Conservation (phyloP, 2,888 invertebrate species). For the Drosophila antonietae region DNA sequence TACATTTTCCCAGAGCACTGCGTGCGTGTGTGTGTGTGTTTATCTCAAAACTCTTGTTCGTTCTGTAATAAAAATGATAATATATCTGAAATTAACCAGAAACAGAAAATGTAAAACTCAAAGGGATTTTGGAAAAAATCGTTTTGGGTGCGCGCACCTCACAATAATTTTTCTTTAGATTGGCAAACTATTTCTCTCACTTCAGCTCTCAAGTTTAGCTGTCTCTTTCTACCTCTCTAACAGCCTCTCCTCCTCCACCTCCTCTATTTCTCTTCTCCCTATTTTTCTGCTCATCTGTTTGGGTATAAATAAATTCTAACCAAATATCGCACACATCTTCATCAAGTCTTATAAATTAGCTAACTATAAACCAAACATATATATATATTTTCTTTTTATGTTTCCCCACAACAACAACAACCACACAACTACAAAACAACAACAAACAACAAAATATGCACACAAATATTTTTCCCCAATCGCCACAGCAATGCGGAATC, state of each 20-base stretch:
- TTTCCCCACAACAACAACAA: slow-evolving; percentile 47
- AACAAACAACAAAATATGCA: slow-evolving; percentile 38
- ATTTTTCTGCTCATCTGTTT: slow-evolving; percentile 11
- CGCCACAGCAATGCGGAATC: slow-evolving; percentile 64
- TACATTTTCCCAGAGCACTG: slow-evolving; percentile 27
- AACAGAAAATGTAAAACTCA: slow-evolving; percentile 30
- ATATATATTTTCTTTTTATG: slow-evolving; percentile 73
- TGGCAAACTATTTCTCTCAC: slow-evolving; percentile 50
- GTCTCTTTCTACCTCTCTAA: slow-evolving; percentile 8
- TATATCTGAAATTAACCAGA: slow-evolving; percentile 51
- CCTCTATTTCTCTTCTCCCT: slow-evolving; percentile 2
- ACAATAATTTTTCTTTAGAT: slow-evolving; percentile 67
- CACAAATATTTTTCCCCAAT: slow-evolving; percentile 22
- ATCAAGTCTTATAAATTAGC: slow-evolving; percentile 59
- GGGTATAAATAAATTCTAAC: slow-evolving; percentile 14
- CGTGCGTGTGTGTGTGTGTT: slow-evolving; percentile 12
- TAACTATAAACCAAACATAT: slow-evolving; percentile 73
- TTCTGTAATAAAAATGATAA: slow-evolving; percentile 19
- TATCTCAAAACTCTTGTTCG: slow-evolving; percentile 15
- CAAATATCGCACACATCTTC: slow-evolving; percentile 44
- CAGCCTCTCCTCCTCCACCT: slow-evolving; percentile 12
- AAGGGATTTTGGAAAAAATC: slow-evolving; percentile 19
- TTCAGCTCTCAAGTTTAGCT: slow-evolving; percentile 3
- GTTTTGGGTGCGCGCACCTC: slow-evolving; percentile 28
- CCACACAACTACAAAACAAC: slow-evolving; percentile 11